These are phyloP conservation scores for Dissostichus mawsoni DNA, from an alignment of 2,113 vertebrate genomes.

Conservation along the genomic window DNA sequence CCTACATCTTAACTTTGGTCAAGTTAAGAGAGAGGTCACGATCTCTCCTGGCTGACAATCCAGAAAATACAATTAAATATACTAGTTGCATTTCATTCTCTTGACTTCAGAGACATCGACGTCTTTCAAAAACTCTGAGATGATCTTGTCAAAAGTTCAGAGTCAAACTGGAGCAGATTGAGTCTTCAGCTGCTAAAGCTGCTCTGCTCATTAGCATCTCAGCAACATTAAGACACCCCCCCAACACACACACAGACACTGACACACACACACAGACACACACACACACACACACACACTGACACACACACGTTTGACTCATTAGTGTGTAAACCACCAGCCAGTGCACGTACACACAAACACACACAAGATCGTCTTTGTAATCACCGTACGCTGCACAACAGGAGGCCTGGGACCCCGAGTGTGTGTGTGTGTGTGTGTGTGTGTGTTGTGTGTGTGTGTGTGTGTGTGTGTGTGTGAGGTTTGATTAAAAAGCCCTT, in stretches of 20 bases:
- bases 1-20: too few species aligned
- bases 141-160: constrained; percentile 17
- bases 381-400: constrained; percentile 58
- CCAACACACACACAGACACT: not conserved
- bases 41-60: too few species aligned
- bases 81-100: too few species aligned
- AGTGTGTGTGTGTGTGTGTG: constrained; percentile 3
- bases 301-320: constrained; percentile 32
- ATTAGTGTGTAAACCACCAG: constrained; percentile 46
- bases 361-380: constrained; percentile 47
- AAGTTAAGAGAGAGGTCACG: too few species aligned
- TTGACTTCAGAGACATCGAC: not conserved
- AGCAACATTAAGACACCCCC: not conserved
- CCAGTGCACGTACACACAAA: constrained; percentile 10
- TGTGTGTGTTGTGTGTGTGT: constrained; percentile 33
- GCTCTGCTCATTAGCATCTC: constrained; percentile 53
- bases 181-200: constrained; percentile 48
- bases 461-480: constrained; percentile 30
- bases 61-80: too few species aligned
- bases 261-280: constrained; percentile 30
- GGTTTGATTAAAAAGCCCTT: constrained; percentile 72
- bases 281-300: constrained; percentile 14
- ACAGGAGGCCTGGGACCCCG: constrained; percentile 58
- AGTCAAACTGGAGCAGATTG: constrained; percentile 44
- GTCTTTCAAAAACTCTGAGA: not conserved